Evolutionary conservation across 2,888 invertebrate genomes (phyloP).

Genomic region (Merodon equestris): DNA sequence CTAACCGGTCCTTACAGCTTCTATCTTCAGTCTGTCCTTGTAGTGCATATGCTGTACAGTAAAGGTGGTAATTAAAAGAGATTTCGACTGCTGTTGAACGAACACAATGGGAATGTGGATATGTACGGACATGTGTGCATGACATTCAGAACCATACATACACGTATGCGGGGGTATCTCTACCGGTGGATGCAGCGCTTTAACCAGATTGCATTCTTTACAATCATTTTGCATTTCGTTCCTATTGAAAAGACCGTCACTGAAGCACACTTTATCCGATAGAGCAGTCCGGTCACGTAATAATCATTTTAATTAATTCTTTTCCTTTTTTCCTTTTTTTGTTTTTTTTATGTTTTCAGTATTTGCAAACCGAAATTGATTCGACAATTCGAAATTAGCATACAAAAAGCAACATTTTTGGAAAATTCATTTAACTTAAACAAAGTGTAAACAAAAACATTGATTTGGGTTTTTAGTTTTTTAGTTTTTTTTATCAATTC

Average conservation of each 20-base stretch:
- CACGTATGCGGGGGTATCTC: conserved; percentile 6
- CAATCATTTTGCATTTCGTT: conserved; percentile 59
- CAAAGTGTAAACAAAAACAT: too few relatives aligned
- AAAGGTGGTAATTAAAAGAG: conserved; percentile 54
- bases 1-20: conserved; percentile 7
- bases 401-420: background rate
- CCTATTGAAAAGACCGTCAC: conserved; percentile 44
- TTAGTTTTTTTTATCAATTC: too few relatives aligned
- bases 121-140: too few relatives aligned
- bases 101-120: conserved; percentile 46
- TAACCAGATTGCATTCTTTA: conserved; percentile 35
- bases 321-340: conserved; percentile 15
- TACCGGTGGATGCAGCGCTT: conserved; percentile 40
- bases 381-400: conserved; percentile 29
- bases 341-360: too few relatives aligned
- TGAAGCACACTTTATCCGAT: conserved; percentile 36
- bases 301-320: conserved; percentile 60
- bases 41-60: conserved; percentile 16
- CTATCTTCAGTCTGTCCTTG: conserved; percentile 5
- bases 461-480: too few relatives aligned
- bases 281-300: conserved; percentile 54
- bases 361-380: background rate
- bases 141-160: too few relatives aligned
- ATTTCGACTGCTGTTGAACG: conserved; percentile 41
- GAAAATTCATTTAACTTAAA: too few relatives aligned